A percentile compares a stretch with the other conserved stretches of the same genome.
Evolutionary conservation across 2,113 vertebrate species (phyloP).

Genomic region (Psophia crepitans): DNA sequence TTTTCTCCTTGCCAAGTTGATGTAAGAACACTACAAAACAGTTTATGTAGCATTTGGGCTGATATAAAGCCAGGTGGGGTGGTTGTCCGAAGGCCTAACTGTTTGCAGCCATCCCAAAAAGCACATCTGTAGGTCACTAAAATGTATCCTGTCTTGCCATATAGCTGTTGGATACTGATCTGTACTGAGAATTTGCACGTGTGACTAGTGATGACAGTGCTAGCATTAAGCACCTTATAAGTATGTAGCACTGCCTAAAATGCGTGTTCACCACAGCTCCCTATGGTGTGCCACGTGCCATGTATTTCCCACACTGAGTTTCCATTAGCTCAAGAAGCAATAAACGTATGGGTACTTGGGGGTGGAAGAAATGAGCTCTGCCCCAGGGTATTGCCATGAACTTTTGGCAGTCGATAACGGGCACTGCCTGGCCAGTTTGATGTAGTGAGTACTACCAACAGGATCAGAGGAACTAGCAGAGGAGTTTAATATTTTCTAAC

Average conservation of each 20-base stretch:
- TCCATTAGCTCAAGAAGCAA: not conserved
- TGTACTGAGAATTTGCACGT: not conserved
- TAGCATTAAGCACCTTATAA: not conserved
- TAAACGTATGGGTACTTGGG: not conserved
- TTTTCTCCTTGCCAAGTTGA: not conserved
- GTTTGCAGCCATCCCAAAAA: not conserved
- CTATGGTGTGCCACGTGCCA: not conserved
- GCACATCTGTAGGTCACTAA: not conserved
- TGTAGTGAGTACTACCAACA: not conserved
- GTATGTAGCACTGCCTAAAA: not conserved
- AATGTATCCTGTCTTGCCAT: not conserved
- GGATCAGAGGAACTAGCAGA: not conserved
- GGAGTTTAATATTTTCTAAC: not conserved
- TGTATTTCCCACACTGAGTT: not conserved
- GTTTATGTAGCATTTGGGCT: not conserved
- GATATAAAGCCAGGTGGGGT: not conserved
- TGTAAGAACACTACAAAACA: not conserved
- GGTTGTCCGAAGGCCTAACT: not conserved
- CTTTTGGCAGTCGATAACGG: not conserved
- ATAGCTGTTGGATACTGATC: not conserved
- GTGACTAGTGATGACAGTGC: not conserved
- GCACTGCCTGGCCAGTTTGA: not conserved
- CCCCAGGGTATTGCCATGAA: not conserved
- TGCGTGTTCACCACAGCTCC: not conserved
- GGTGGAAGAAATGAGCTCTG: not conserved